Percentiles rank a stretch among this genome's conserved stretches.
These are phyloP conservation scores for Dinomys branickii DNA, from an alignment of 2,113 vertebrate species.

Conservation along the genomic window DNA sequence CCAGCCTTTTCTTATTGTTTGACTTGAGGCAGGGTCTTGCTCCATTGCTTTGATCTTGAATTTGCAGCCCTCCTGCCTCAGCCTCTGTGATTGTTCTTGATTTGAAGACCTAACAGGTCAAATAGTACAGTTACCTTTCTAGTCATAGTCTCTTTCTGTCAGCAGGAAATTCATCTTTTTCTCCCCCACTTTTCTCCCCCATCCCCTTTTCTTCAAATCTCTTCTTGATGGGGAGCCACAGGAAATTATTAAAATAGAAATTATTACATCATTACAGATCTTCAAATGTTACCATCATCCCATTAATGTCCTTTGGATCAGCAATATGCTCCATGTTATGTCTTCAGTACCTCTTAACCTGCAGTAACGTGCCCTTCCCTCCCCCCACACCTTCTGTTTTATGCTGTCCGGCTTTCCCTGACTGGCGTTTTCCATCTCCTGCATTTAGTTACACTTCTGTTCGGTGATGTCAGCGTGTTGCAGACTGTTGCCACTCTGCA, in stretches of 20 bases:
- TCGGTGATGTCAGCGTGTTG: neutral
- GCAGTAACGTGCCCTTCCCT: neutral
- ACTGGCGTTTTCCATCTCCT: neutral
- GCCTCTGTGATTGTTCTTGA: neutral
- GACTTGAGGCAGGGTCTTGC: neutral
- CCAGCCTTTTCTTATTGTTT: neutral
- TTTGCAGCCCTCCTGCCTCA: neutral
- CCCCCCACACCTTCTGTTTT: neutral
- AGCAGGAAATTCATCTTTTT: neutral
- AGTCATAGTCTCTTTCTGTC: neutral
- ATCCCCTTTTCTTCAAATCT: neutral
- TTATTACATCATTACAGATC: neutral
- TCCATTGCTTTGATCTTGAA: neutral
- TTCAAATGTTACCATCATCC: neutral
- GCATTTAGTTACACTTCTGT: neutral
- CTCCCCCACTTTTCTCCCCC: neutral
- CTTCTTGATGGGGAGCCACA: neutral
- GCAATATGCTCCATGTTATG: neutral
- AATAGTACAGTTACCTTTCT: neutral
- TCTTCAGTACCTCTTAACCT: conserved; percentile 12
- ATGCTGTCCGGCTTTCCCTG: neutral
- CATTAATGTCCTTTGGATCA: neutral
- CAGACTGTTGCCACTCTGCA: neutral
- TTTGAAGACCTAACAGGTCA: neutral
- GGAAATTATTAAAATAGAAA: neutral